These are phyloP conservation scores for Amphipoea lucens DNA, from an alignment of 2,888 invertebrate species.

Conservation along the genomic window DNA sequence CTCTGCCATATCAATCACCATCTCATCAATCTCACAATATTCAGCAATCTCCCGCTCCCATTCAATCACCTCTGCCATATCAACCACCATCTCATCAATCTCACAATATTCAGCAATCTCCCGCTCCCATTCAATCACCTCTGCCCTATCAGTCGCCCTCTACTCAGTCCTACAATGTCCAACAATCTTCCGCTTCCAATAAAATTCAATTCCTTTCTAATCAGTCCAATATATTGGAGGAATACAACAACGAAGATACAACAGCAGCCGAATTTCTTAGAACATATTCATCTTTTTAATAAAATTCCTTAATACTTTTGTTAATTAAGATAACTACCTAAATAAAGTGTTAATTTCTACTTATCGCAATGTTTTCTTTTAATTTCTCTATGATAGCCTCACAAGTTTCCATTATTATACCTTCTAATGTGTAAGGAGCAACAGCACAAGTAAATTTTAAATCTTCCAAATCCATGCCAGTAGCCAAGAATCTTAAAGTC, in stretches of 20 bases:
- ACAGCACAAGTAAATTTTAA: conserved; percentile 41
- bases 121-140: no score
- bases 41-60: no score
- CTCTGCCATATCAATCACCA: no score
- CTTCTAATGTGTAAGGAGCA: conserved; percentile 42
- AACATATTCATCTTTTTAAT: conserved; percentile 25
- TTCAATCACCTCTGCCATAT: no score
- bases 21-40: no score
- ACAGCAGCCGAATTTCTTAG: conserved; percentile 18
- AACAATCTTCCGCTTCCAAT: conserved; percentile 22
- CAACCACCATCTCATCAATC: no score
- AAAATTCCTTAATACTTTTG: conserved; percentile 30
- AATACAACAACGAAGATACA: conserved; percentile 17
- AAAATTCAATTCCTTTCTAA: conserved; percentile 24
- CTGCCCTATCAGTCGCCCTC: conserved; percentile 14
- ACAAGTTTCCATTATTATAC: conserved; percentile 45
- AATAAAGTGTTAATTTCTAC: conserved; percentile 37
- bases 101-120: no score
- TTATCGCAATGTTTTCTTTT: conserved; percentile 10
- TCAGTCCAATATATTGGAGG: conserved; percentile 24
- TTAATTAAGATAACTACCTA: conserved; percentile 29
- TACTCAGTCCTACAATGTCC: conserved; percentile 14
- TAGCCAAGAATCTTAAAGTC: conserved; percentile 45
- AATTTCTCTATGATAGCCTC: conserved; percentile 27
- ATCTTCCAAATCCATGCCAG: conserved; percentile 44